Conservation (phyloP, 2,888 invertebrate genomes). For the Tuberolachnus salignus region DNA sequence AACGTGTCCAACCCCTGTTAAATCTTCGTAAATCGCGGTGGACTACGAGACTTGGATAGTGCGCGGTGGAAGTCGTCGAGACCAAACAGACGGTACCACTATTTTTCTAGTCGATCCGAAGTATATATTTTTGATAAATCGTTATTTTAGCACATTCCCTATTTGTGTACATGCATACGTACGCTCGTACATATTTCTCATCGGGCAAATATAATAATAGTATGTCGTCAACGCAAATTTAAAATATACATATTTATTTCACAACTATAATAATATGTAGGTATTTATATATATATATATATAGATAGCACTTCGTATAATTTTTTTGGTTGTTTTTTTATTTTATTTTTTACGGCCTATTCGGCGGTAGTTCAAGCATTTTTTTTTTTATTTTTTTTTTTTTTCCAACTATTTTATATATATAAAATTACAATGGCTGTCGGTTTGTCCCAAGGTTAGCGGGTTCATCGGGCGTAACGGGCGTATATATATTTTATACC, state of each 20-base stretch:
- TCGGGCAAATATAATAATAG: not conserved
- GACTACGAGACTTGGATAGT: too few relatives aligned
- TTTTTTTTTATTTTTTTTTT: constrained; percentile 6
- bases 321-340: constrained; percentile 21
- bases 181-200: not conserved
- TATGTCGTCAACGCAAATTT: constrained; percentile 19
- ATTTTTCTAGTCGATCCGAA: too few relatives aligned
- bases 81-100: too few relatives aligned
- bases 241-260: constrained; percentile 31
- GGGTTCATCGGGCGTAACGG: constrained; percentile 55
- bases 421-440: constrained; percentile 54
- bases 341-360: not conserved
- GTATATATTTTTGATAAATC: not conserved
- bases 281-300: too few relatives aligned
- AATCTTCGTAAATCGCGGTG: too few relatives aligned
- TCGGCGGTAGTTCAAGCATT: constrained; percentile 35
- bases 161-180: not conserved
- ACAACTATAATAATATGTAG: constrained; percentile 14
- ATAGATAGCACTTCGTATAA: constrained; percentile 17
- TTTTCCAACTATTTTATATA: not conserved
- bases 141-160: too few relatives aligned
- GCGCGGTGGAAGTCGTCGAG: too few relatives aligned
- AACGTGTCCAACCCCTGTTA: too few relatives aligned
- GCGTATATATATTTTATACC: constrained; percentile 34
- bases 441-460: constrained; percentile 52